Conservation (phyloP, 2,888 invertebrate genomes). For the Microdon myrmicae region DNA sequence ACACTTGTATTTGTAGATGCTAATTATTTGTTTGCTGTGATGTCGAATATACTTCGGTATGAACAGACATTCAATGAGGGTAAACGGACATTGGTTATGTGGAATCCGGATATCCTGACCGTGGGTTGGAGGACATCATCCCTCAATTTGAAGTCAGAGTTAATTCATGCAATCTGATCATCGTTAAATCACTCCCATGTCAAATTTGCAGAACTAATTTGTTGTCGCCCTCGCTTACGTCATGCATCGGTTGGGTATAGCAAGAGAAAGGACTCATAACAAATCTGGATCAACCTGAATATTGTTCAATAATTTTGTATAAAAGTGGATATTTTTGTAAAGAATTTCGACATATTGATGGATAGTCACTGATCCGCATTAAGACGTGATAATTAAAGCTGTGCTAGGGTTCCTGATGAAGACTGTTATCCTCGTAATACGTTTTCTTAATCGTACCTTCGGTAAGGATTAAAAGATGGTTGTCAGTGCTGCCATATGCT, state of each 20-base stretch:
- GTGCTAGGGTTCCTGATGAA: too few relatives aligned
- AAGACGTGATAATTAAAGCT: too few relatives aligned
- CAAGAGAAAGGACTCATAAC: constrained; percentile 4
- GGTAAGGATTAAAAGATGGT: too few relatives aligned
- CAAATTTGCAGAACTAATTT: constrained; percentile 45
- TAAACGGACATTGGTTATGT: too few relatives aligned
- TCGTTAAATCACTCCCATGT: constrained; percentile 49
- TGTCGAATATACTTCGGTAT: background rate
- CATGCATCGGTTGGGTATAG: too few relatives aligned
- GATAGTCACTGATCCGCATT: constrained; percentile 9
- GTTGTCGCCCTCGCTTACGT: constrained; percentile 17
- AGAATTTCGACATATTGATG: constrained; percentile 30
- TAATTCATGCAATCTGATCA: constrained; percentile 43
- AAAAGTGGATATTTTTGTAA: constrained; percentile 20
- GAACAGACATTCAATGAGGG: background rate
- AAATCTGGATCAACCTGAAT: background rate
- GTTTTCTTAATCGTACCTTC: too few relatives aligned
- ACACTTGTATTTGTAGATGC: constrained; percentile 20
- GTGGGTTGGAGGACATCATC: too few relatives aligned
- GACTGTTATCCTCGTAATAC: too few relatives aligned
- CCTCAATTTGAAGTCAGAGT: too few relatives aligned
- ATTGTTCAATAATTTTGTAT: constrained; percentile 26
- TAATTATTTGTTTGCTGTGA: background rate
- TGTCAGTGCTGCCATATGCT: too few relatives aligned
- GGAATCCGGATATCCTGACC: too few relatives aligned